phyloP scores from a whole-genome alignment of 2,113 vertebrate species.

The Axis porcinus region DNA sequence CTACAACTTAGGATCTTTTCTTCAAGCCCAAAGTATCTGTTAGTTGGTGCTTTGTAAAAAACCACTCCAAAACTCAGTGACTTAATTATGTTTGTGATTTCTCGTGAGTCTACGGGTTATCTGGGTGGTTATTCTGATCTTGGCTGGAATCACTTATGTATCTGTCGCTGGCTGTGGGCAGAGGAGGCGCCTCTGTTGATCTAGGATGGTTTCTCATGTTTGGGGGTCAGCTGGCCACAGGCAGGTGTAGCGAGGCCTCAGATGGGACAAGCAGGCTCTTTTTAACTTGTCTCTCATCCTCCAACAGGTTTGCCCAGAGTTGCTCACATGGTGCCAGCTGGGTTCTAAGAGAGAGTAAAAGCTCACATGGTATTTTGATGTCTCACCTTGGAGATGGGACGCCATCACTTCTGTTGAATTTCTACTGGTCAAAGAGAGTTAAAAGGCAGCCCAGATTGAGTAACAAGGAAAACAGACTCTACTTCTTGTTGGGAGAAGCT shows the following conservation, averaged over 20 bases:
- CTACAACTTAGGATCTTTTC: not conserved
- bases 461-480: not conserved
- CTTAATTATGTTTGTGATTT: not conserved
- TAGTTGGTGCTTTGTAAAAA: not conserved
- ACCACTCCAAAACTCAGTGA: not conserved
- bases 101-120: not conserved
- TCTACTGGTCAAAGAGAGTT: not conserved
- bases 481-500: not conserved
- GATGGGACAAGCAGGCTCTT: not conserved
- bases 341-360: not conserved
- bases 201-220: not conserved
- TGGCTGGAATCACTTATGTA: not conserved
- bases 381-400: not conserved
- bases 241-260: not conserved
- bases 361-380: not conserved
- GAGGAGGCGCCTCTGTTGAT: not conserved
- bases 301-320: too few species aligned
- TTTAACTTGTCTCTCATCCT: not conserved
- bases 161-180: not conserved
- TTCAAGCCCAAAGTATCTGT: not conserved
- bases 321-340: not conserved
- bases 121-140: not conserved
- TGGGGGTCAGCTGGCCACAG: not conserved
- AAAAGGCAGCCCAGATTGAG: not conserved
- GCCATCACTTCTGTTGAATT: not conserved